Evolutionary conservation across 2,888 invertebrate species (phyloP), one percentile per base, ranked within the genome.

Genomic region (Rotaria macrura): DNA sequence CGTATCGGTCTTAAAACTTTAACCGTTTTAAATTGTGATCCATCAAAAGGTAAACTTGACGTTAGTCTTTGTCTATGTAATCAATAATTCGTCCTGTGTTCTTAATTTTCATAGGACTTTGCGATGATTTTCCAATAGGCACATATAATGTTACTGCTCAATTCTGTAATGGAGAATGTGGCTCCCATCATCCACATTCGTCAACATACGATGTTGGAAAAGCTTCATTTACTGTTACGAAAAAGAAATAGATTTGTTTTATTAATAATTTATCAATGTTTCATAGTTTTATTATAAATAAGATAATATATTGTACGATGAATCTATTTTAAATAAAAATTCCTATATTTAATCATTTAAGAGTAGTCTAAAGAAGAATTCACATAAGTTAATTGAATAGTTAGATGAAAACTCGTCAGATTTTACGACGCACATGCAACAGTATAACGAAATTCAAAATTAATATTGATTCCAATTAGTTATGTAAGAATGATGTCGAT

Each of bases 141-240:
- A 87, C 88, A 85, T 89, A 89, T 85, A 88, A 87, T 40, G 88
- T 89, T 1, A 88, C 87, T 87, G 87, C 89, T 34, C 89, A 88
- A 74, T 87, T 89, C 72, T 89, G 89, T 85, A 89, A 89, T 85
- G 89, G 89, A 14, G 89, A 89, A 85, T 89, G 89, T 87, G 89
- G 89, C 84, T 89, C 89, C 84, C 88, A 88, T 23, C 89, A 89
- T 84, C 89, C 89, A 20, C 89, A 89, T 88, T 89, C 89, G 85
- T 84, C 87, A 65, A 87, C 89, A 38, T 89, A 89, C 85, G 89
- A 89, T 85, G 87, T 88, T 84, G 84, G 86, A 25, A 57, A 87
- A 25, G 87, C 88, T 40, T 87, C 86, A 20, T 89, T 89, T 86
- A 88, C 88, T 23, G 84, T 85, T 84, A 65, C 65, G 5, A 65